Conservation (phyloP, 2,797 vertebrate species). For the Acanthis flammea region DNA sequence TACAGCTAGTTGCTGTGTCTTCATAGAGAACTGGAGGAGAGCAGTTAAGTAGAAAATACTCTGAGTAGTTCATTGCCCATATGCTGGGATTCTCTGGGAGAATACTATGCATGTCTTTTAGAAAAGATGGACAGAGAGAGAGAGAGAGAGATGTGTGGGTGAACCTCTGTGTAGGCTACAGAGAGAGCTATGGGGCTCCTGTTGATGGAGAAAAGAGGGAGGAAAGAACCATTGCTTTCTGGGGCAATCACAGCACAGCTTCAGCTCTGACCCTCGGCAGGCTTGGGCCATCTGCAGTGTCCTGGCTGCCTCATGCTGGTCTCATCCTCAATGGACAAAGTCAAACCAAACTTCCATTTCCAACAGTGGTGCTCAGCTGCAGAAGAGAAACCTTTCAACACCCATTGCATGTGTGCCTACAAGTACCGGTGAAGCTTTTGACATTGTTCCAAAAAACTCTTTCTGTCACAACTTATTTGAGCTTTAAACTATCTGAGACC, state of each 20-base stretch:
- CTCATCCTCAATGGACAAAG: rapidly evolving
- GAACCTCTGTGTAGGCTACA: background rate
- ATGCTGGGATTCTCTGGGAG: background rate
- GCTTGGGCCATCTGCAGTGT: too few species aligned
- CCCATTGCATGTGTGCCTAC: rapidly evolving
- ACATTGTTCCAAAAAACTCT: background rate
- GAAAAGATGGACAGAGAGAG: background rate
- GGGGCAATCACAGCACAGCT: background rate
- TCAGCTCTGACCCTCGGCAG: background rate
- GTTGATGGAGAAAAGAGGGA: background rate
- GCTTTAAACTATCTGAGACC: background rate
- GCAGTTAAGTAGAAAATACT: background rate
- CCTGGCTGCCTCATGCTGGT: background rate
- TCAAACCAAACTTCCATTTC: background rate
- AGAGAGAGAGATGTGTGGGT: background rate
- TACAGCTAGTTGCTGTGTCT: background rate
- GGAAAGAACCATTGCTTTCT: background rate
- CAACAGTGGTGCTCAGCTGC: rapidly evolving
- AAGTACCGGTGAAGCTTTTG: background rate
- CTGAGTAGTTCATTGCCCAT: background rate
- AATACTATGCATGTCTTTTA: rapidly evolving
- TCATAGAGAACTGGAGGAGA: background rate
- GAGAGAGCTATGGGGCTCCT: background rate
- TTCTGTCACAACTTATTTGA: background rate
- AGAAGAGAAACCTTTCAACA: background rate